Percentiles rank a stretch among this genome's conserved stretches.
Evolutionary conservation across 2,113 vertebrate species (phyloP).

Genomic region (Capreolus pygargus): DNA sequence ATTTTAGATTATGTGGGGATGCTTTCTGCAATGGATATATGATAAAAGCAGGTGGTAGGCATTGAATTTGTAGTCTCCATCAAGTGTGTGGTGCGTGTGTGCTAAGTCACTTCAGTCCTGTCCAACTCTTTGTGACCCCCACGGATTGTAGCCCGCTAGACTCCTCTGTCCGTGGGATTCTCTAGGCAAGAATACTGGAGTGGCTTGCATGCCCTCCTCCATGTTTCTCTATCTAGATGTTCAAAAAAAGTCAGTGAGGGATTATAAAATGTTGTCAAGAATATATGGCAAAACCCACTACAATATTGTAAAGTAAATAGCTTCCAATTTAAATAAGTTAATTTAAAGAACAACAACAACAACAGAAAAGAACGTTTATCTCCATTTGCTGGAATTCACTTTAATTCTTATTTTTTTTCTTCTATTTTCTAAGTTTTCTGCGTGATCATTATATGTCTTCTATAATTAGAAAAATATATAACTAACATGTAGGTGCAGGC

Average conservation of each 20-base stretch:
- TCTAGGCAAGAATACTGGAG: background rate
- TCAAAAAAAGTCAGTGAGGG: background rate
- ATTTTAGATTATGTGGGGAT: background rate
- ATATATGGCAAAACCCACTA: background rate
- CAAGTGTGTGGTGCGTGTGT: background rate
- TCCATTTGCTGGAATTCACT: background rate
- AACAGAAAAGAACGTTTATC: background rate
- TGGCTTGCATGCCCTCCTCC: background rate
- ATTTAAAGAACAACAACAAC: background rate
- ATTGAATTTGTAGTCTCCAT: background rate
- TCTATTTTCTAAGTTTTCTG: background rate
- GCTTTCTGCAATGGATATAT: background rate
- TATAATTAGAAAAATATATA: background rate
- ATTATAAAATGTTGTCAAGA: background rate
- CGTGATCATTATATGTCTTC: background rate
- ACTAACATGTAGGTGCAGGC: background rate
- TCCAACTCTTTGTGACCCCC: background rate
- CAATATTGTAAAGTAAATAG: background rate
- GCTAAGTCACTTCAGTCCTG: background rate
- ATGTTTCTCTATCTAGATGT: background rate
- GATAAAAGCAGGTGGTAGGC: background rate
- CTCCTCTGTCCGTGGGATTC: background rate
- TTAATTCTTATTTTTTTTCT: conserved; percentile 36
- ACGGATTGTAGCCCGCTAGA: background rate
- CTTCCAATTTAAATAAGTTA: background rate